Evolutionary conservation across 2,888 invertebrate genomes (phyloP).

Genomic region (Lamellibrachia satsuma): DNA sequence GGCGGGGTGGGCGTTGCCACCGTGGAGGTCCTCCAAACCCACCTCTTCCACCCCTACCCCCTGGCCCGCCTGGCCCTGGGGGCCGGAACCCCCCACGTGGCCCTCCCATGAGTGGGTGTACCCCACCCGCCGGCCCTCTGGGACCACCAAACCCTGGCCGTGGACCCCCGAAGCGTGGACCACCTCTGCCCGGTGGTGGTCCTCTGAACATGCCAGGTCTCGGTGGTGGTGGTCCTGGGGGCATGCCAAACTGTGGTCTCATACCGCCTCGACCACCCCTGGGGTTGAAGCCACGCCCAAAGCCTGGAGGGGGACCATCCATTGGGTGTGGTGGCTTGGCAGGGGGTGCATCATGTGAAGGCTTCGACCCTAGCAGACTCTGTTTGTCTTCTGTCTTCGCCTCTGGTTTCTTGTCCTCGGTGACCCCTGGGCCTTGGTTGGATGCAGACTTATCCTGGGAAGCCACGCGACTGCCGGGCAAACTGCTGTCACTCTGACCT

Average conservation of each 20-base stretch:
- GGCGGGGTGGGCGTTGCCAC: slow-evolving; percentile 22
- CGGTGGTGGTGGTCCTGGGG: slow-evolving; percentile 18
- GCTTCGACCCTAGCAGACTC: slow-evolving; percentile 4
- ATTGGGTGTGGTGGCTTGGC: neutral
- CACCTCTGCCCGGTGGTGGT: slow-evolving; percentile 7
- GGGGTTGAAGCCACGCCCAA: slow-evolving; percentile 20
- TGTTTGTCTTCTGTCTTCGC: neutral
- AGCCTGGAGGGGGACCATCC: neutral
- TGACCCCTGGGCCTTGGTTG: neutral
- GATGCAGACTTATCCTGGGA: neutral
- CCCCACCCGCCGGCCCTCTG: slow-evolving; percentile 24
- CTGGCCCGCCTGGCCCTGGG: slow-evolving; percentile 28
- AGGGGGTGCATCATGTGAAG: neutral
- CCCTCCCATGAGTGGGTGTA: slow-evolving; percentile 17
- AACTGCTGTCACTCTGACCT: neutral
- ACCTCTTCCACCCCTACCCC: neutral
- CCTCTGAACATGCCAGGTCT: slow-evolving; percentile 23
- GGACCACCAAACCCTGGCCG: slow-evolving; percentile 27
- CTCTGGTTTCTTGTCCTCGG: neutral
- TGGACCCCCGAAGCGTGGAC: slow-evolving; percentile 20
- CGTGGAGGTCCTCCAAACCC: slow-evolving; percentile 7
- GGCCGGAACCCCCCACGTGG: slow-evolving; percentile 18
- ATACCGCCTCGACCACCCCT: neutral
- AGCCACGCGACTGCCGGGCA: neutral
- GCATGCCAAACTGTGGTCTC: neutral